Base-by-base conservation (phyloP, 1,140 invertebrate genomes). In the Penaeus japonicus region DNA sequence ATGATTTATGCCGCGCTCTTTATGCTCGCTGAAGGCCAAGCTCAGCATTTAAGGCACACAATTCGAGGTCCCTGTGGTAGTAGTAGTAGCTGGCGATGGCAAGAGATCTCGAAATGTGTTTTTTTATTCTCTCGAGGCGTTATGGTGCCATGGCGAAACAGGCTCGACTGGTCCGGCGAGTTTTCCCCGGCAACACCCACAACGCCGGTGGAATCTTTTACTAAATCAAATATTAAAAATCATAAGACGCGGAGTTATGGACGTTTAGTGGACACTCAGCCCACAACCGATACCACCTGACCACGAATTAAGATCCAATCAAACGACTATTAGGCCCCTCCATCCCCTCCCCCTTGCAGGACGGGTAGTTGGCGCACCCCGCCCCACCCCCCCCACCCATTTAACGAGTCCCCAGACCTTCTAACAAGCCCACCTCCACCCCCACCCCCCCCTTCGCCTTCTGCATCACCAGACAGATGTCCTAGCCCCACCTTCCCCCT, bases 221-320 rank as follows among this genome's bases (percentile, higher is more conserved):
- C n/a, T 20, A 82, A 32, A 82, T 77, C 70, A 70, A 77, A 55
- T 85, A 85, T 85, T 85, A 85, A 85, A 85, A 75, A 55, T 73
- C 32, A 54, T 70, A 84, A 59, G 18, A 35, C 20, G 17, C 4
- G 10, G 47, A 75, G 62, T 82, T 73, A 73, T 82, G 86, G 86
- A 77, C 83, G 57, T 88, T 82, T 88, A 82, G 86, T 70, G 85
- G 85, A 81, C 85, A 65, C 57, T 81, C 59, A 47, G 55, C 39
- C 24, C 24, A 39, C 86, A 57, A 53, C 80, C 80, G 78, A 62
- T 82, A 88, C 86, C 70, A 65, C n/a, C 62, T 27, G 27, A 54
- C 27, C 53, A 30, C 18, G 80, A 88, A 88, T 88, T 88, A 88
- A 88, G 86, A 88, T 88, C 86, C 79, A 88, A 82, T 88, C 85